These are phyloP conservation scores for Etheostoma spectabile DNA, from an alignment of 2,113 vertebrate genomes.

Conservation along the genomic window DNA sequence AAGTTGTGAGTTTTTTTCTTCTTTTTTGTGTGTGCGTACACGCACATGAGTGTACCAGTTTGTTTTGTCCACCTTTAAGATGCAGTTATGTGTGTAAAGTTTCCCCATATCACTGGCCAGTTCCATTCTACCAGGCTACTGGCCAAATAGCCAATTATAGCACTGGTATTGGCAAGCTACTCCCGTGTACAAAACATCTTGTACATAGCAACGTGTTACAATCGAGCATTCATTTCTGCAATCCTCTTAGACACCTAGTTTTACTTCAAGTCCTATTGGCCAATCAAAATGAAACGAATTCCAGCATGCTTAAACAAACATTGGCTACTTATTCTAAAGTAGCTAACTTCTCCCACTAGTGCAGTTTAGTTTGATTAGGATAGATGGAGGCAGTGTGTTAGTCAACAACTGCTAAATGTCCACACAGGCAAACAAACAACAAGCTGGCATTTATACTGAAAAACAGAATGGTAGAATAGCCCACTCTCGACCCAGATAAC, in stretches of 20 bases:
- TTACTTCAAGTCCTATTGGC: constrained; percentile 1
- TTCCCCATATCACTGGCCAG: not conserved
- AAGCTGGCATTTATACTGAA: constrained; percentile 43
- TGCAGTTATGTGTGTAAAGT: not conserved
- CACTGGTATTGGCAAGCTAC: not conserved
- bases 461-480: constrained; percentile 39
- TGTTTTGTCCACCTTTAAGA: not conserved
- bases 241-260: not conserved
- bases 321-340: constrained; percentile 10
- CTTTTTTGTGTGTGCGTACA: too few species aligned
- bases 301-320: constrained; percentile 6
- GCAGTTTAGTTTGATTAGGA: constrained; percentile 18
- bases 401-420: constrained; percentile 21
- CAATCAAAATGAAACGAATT: constrained; percentile 10
- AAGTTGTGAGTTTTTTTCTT: not conserved
- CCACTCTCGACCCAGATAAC: constrained; percentile 28
- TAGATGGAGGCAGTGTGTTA: constrained; percentile 16
- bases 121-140: not conserved
- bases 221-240: constrained; percentile 7
- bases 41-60: not conserved
- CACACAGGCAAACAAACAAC: constrained; percentile 11
- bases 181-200: not conserved
- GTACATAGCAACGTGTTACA: constrained; percentile 2
- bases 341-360: constrained; percentile 27
- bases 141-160: not conserved